Percentiles rank a stretch among this genome's conserved stretches.
Evolutionary conservation across 2,888 invertebrate species (phyloP).

Genomic region (Glaucopsyche alexis): DNA sequence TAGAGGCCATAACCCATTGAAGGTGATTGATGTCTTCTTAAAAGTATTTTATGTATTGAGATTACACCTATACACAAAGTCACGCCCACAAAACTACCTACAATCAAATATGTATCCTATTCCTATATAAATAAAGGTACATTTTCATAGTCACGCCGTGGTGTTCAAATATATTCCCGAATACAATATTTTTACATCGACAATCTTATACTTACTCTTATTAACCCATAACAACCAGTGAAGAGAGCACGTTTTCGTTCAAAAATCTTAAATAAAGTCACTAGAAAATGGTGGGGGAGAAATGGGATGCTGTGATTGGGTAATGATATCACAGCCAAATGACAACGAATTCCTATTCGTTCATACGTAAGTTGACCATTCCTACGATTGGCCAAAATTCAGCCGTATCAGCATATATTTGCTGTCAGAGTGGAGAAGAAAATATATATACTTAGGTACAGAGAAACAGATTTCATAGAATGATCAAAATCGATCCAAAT

Average conservation of each 20-base stretch:
- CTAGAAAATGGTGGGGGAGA: no score
- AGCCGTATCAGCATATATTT: no score
- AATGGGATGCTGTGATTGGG: no score
- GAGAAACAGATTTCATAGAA: no score
- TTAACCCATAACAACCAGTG: background rate
- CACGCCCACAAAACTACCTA: background rate
- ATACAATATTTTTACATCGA: constrained; percentile 1
- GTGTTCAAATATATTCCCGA: background rate
- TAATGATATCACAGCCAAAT: no score
- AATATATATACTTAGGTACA: no score
- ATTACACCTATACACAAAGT: background rate
- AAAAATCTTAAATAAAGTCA: no score
- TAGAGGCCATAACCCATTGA: background rate
- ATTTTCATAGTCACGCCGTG: background rate
- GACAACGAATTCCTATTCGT: no score
- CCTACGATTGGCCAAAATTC: no score
- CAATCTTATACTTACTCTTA: background rate
- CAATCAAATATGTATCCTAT: constrained; percentile 12
- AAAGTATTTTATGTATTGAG: background rate
- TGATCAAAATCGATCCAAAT: no score
- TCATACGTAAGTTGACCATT: no score
- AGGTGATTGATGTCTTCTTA: background rate
- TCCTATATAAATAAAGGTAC: constrained; percentile 2
- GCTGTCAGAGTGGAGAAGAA: no score
- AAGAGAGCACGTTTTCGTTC: background rate